phyloP scores from a whole-genome alignment of 2,113 vertebrate species.

The Chionodraco myersi region DNA sequence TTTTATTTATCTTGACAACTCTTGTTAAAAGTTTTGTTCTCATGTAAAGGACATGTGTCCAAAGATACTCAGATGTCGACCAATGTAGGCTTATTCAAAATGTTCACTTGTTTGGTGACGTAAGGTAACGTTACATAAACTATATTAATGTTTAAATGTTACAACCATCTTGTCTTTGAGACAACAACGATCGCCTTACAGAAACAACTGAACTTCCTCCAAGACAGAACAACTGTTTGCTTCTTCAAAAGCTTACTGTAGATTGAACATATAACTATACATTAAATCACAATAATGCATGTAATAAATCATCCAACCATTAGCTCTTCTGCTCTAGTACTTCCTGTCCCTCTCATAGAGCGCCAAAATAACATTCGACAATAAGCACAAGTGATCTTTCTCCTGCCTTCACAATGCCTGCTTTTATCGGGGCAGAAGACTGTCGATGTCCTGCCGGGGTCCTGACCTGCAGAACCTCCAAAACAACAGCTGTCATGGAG shows the following conservation, averaged over 20 bases:
- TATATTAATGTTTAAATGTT: no score
- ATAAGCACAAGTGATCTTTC: conserved; percentile 23
- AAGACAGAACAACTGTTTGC: neutral
- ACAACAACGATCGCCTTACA: no score
- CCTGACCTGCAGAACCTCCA: conserved; percentile 74
- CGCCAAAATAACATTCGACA: neutral
- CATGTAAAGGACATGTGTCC: no score
- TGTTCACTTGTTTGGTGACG: no score
- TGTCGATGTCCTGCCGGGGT: conserved; percentile 58
- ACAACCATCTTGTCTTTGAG: no score
- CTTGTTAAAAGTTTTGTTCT: no score
- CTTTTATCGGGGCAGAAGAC: conserved; percentile 44
- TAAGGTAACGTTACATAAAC: no score
- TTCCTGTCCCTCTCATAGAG: neutral
- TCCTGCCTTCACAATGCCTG: conserved; percentile 37
- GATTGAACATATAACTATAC: neutral
- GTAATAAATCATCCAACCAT: neutral
- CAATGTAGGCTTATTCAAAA: no score
- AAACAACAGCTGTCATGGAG: conserved; percentile 82
- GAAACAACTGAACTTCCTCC: no score
- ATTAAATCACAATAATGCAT: neutral
- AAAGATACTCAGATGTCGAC: no score
- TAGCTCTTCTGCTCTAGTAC: neutral
- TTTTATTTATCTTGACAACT: no score
- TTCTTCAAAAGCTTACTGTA: neutral